A percentile compares a stretch with the other conserved stretches of the same genome.
Evolutionary conservation across 2,113 vertebrate genomes (phyloP).

Genomic region (Spheniscus mendiculus): DNA sequence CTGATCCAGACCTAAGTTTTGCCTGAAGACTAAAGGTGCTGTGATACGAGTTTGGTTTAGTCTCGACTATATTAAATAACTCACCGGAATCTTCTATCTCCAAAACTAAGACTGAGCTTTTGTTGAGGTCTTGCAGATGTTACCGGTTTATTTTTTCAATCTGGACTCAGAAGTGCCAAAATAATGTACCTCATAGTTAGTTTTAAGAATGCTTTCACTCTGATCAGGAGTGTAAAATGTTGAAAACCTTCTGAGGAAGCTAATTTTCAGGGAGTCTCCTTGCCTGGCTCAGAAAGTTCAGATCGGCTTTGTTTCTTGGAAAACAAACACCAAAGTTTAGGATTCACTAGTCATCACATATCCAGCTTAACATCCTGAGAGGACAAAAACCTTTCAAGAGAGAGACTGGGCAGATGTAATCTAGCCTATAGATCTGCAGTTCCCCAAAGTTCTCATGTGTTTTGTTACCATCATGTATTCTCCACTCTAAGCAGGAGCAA

Average conservation of each 20-base stretch:
- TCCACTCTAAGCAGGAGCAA: not conserved
- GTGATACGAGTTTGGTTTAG: not conserved
- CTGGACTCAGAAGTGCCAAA: not conserved
- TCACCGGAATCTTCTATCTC: not conserved
- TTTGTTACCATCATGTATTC: not conserved
- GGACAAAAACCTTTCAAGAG: not conserved
- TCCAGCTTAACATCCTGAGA: not conserved
- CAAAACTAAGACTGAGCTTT: not conserved
- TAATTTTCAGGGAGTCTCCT: not conserved
- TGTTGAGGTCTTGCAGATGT: not conserved
- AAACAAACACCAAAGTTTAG: not conserved
- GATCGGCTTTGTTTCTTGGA: not conserved
- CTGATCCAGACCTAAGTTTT: not conserved
- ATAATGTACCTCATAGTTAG: not conserved
- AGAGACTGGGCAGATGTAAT: not conserved
- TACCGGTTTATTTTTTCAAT: not conserved
- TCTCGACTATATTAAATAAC: fast-evolving
- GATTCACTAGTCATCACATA: not conserved
- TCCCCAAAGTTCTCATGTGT: not conserved
- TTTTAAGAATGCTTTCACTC: not conserved
- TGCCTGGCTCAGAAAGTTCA: not conserved
- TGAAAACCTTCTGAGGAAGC: not conserved
- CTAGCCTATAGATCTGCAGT: not conserved
- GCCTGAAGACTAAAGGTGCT: not conserved
- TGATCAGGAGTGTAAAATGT: not conserved